Percentiles rank a stretch among this genome's conserved stretches.
phyloP scores from a whole-genome alignment of 2,113 vertebrate species.

The Hydrolagus affinis region DNA sequence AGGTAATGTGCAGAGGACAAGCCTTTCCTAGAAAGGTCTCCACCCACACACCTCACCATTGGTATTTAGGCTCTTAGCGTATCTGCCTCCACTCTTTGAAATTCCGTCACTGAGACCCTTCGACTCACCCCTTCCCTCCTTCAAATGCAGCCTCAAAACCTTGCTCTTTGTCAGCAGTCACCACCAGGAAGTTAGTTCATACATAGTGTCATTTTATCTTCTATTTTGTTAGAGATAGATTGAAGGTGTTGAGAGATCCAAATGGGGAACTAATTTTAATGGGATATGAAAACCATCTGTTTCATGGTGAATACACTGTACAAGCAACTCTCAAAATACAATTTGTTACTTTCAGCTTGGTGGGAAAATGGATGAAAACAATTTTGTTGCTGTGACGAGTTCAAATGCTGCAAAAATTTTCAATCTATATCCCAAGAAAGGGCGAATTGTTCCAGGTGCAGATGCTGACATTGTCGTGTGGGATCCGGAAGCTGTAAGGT shows the following conservation, averaged over 20 bases:
- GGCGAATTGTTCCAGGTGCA: conserved; percentile 83
- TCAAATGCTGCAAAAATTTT: conserved; percentile 92
- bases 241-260: neutral
- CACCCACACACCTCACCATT: too few relatives aligned
- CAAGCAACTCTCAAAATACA: neutral
- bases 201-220: too few relatives aligned
- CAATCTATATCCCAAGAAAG: conserved; percentile 94
- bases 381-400: conserved; percentile 90
- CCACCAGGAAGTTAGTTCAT: too few relatives aligned
- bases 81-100: too few relatives aligned
- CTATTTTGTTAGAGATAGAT: neutral
- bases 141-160: too few relatives aligned
- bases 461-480: conserved; percentile 92
- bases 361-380: conserved; percentile 95
- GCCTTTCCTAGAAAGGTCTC: too few relatives aligned
- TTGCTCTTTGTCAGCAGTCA: too few relatives aligned
- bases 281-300: neutral
- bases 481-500: conserved; percentile 93
- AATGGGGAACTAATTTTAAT: neutral
- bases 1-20: too few relatives aligned
- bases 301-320: neutral
- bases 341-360: conserved; percentile 63
- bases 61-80: too few relatives aligned
- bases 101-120: too few relatives aligned
- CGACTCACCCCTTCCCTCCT: too few relatives aligned